Evolutionary conservation across 2,888 invertebrate species (phyloP).

Genomic region (Mesorhabditis sp.): DNA sequence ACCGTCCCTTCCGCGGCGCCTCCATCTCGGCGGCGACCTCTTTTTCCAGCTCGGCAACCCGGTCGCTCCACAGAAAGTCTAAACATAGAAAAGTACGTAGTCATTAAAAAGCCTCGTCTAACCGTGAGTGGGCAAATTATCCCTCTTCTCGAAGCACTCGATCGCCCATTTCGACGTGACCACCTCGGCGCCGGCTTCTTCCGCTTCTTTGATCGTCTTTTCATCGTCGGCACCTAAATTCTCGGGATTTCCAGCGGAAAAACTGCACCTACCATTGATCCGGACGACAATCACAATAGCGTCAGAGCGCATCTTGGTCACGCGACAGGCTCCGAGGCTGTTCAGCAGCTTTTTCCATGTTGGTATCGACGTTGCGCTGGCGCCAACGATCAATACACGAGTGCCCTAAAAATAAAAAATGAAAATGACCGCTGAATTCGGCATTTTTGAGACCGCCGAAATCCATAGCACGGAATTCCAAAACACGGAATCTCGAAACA

Average conservation of each 20-base stretch:
- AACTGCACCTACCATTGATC: neutral
- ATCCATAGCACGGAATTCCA: too few species aligned
- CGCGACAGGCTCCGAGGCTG: slow-evolving; percentile 1
- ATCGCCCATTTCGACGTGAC: neutral
- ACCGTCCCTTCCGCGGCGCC: neutral
- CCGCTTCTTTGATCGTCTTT: neutral
- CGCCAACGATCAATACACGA: neutral
- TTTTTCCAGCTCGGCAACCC: neutral
- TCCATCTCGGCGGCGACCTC: neutral
- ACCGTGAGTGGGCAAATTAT: neutral
- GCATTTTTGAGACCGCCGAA: too few species aligned
- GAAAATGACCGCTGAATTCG: too few species aligned
- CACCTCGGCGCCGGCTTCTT: neutral
- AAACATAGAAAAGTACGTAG: too few species aligned
- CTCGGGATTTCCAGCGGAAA: neutral
- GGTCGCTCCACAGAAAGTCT: slow-evolving; percentile 1
- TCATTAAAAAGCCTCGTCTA: neutral
- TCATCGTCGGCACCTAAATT: neutral
- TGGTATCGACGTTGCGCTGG: neutral
- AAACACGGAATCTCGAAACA: neutral
- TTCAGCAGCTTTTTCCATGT: neutral
- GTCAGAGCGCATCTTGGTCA: neutral
- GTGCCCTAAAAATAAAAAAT: neutral
- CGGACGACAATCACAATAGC: neutral
- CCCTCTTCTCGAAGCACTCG: neutral